A percentile compares a stretch with the other conserved stretches of the same genome.
Conservation (phyloP, 2,797 vertebrate species). For the Botia kubotai region DNA sequence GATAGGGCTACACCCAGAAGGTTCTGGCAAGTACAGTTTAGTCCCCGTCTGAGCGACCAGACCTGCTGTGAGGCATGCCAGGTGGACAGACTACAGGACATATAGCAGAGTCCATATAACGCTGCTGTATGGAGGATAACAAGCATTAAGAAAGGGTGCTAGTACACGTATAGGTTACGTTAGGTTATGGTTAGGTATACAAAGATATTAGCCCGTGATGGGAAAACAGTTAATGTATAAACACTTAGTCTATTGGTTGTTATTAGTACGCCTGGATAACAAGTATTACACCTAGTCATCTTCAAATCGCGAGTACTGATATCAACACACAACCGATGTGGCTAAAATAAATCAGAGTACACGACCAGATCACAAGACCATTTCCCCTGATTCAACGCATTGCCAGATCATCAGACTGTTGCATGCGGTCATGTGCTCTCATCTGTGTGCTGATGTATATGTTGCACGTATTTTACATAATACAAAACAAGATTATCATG, state of each 20-base stretch:
- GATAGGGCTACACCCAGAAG: conserved; percentile 30
- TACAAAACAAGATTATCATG: background rate
- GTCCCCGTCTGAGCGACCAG: background rate
- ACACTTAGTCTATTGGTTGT: conserved; percentile 11
- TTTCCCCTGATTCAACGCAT: background rate
- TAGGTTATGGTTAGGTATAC: background rate
- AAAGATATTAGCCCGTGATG: background rate
- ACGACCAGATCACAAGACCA: background rate
- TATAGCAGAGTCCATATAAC: background rate
- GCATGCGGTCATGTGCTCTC: background rate
- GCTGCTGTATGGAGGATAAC: background rate
- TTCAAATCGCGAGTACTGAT: background rate
- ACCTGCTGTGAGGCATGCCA: background rate
- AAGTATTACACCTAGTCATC: background rate
- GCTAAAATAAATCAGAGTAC: background rate
- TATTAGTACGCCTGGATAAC: conserved; percentile 3
- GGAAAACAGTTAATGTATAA: background rate
- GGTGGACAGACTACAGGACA: background rate
- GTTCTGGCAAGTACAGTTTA: background rate
- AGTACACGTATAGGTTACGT: no score
- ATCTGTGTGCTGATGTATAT: background rate
- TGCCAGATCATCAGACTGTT: conserved; percentile 34
- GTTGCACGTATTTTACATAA: background rate
- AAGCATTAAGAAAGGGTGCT: background rate
- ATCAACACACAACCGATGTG: background rate